phyloP scores from a whole-genome alignment of 1,140 invertebrate genomes.

The Drosophila sp. region DNA sequence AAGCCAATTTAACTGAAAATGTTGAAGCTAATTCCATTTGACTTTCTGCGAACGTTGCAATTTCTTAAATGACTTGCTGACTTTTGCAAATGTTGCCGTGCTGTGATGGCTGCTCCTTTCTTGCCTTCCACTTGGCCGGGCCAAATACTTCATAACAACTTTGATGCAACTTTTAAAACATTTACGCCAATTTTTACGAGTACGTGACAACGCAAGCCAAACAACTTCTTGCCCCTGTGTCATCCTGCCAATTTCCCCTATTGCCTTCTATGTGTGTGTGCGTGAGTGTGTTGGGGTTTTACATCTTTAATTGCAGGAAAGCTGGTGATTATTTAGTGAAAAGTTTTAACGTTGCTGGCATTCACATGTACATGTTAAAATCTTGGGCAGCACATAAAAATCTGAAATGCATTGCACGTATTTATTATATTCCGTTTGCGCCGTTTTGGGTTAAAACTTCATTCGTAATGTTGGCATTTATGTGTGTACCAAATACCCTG shows the following conservation, averaged over 20 bases:
- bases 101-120: conserved; percentile 24
- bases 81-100: conserved; percentile 15
- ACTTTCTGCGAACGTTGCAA: conserved; percentile 56
- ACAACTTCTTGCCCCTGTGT: conserved; percentile 15
- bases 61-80: conserved; percentile 56
- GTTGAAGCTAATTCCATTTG: conserved; percentile 65
- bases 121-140: conserved; percentile 25
- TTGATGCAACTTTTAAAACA: conserved; percentile 80
- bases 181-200: conserved; percentile 75
- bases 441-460: conserved; percentile 68
- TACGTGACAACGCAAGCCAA: conserved; percentile 77
- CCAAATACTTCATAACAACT: conserved; percentile 77
- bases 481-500: conserved; percentile 19
- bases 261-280: background rate
- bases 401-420: conserved; percentile 73
- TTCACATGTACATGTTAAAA: conserved; percentile 37
- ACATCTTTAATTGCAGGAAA: conserved; percentile 73
- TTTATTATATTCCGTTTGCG: conserved; percentile 78
- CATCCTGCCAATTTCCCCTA: background rate
- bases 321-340: conserved; percentile 69
- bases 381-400: conserved; percentile 48
- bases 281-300: conserved; percentile 38
- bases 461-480: conserved; percentile 17
- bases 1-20: conserved; percentile 36
- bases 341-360: conserved; percentile 50